phyloP scores from a whole-genome alignment of 2,888 invertebrate species.

The Leptinotarsa tumamoca region DNA sequence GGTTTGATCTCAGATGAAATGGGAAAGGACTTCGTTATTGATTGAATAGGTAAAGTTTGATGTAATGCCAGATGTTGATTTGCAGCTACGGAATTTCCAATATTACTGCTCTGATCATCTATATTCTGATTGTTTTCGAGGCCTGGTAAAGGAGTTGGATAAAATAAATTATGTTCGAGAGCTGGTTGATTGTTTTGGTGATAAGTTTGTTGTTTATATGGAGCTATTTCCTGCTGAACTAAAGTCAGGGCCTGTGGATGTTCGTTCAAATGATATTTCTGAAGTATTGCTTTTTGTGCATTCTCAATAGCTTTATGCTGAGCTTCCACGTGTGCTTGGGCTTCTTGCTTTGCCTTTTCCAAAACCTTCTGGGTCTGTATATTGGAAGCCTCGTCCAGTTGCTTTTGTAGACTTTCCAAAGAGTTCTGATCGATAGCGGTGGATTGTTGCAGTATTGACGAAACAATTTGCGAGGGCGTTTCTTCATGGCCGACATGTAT shows the following conservation, averaged over 20 bases:
- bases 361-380: slow-evolving; percentile 54
- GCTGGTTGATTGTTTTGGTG: neutral
- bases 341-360: slow-evolving; percentile 57
- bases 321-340: slow-evolving; percentile 57
- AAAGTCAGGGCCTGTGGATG: slow-evolving; percentile 35
- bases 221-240: slow-evolving; percentile 21
- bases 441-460: slow-evolving; percentile 32
- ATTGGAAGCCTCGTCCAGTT: slow-evolving; percentile 58
- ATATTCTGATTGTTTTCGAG: neutral
- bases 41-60: neutral
- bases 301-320: slow-evolving; percentile 57
- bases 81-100: neutral
- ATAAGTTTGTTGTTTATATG: neutral
- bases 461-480: neutral
- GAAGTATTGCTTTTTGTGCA: slow-evolving; percentile 51
- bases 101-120: neutral
- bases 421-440: slow-evolving; percentile 35
- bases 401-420: slow-evolving; percentile 55
- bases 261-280: slow-evolving; percentile 38
- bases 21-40: neutral
- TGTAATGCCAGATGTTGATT: neutral
- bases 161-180: neutral
- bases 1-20: neutral
- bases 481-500: slow-evolving; percentile 42
- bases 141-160: neutral